Evolutionary conservation across 1,140 invertebrate genomes (phyloP).

Genomic region (Cherax quadricarinatus): DNA sequence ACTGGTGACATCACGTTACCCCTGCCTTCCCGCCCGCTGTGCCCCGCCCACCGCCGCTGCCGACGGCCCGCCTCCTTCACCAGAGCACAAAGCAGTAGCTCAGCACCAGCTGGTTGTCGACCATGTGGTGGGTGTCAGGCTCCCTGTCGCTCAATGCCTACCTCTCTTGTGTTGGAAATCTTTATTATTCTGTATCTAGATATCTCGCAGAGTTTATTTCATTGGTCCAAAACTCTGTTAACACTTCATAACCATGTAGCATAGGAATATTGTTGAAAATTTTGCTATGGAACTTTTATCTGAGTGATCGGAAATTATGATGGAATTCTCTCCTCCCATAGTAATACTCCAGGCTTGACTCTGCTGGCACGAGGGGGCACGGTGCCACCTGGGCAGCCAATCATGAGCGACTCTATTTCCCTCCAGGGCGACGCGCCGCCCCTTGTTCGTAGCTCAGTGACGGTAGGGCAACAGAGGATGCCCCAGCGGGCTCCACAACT

Average conservation of each 20-base stretch:
- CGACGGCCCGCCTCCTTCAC: constrained; percentile 32
- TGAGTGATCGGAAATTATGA: constrained; percentile 61
- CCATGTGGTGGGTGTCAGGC: constrained; percentile 41
- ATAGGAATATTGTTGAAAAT: constrained; percentile 70
- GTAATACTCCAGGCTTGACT: constrained; percentile 70
- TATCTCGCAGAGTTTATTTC: constrained; percentile 35
- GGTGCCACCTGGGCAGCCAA: constrained; percentile 38
- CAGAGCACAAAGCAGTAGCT: constrained; percentile 25
- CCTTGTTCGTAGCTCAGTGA: constrained; percentile 45
- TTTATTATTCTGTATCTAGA: constrained; percentile 17
- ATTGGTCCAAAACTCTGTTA: constrained; percentile 45
- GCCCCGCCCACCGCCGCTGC: constrained; percentile 28
- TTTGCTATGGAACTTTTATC: constrained; percentile 69
- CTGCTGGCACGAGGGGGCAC: constrained; percentile 61
- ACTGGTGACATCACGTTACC: background rate
- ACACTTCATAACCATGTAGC: constrained; percentile 67
- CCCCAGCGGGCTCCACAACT: constrained; percentile 11
- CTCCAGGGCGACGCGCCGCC: constrained; percentile 53
- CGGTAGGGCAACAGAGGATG: constrained; percentile 16
- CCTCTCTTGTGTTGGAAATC: constrained; percentile 45
- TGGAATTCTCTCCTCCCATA: constrained; percentile 53
- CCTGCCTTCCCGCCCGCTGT: constrained; percentile 20
- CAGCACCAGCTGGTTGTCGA: constrained; percentile 23
- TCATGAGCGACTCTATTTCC: constrained; percentile 51
- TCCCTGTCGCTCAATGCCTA: constrained; percentile 31